Base-by-base conservation (phyloP, 2,888 invertebrate species). In the Cephonodes hylas region DNA sequence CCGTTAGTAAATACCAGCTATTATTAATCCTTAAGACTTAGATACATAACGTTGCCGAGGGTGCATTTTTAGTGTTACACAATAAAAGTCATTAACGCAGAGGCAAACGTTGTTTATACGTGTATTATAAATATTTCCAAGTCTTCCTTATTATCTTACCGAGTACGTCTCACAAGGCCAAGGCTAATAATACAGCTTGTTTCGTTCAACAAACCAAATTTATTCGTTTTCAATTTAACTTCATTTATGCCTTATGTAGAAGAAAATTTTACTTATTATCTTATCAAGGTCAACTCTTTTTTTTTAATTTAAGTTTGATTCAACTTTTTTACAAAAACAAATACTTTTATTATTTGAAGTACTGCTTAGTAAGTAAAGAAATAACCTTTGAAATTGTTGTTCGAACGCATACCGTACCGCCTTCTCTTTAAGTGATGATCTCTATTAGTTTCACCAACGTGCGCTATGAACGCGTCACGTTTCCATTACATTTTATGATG, bases 361-460 rank as follows among this genome's bases (percentile, higher is more conserved):
- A 10, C 71, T 76, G 78, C 73, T 84, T 81, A 82, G 82, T 83
- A 76, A 72, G 73, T 67, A 72, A 77, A 73, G 44, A 44, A 44
- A 44, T 18, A n/a, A n/a, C n/a, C n/a, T n/a, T 44, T 20, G 18
- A 20, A 6, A 44, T 44, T 10, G 3, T 10, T 20, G 44, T 44
- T 3, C 44, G 3, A 44, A 71, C 80, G 80, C 80, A 76, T 76
- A 73, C 77, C 77, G 77, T 76, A 73, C 77, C 77, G 78, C 78
- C 80, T 78, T 81, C 77, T 82, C 83, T 84, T 83, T 85, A 81
- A 81, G 79, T 77, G 80, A 79, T 82, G 81, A 81, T 85, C 85
- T 83, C 83, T 76, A 83, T 81, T 80, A 83, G 84, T 86, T 86
- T 85, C 85, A 83, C 83, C 77, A 76, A 70, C 77, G 73, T 73